Conservation (phyloP, 2,888 invertebrate genomes). For the Dinocampus coccinellae region DNA sequence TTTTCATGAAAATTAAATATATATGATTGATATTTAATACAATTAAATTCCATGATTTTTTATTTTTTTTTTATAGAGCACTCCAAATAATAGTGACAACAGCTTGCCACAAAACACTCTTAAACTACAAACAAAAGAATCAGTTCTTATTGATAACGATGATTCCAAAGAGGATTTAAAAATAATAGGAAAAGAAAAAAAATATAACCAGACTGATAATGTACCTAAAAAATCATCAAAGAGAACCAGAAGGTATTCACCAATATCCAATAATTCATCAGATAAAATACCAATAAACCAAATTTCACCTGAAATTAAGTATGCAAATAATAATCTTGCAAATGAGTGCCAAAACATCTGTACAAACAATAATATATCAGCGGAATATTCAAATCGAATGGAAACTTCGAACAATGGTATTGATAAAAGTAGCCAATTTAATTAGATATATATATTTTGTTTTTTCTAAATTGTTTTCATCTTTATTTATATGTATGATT, state of each 20-base stretch:
- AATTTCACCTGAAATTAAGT: conserved; percentile 7
- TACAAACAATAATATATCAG: conserved; percentile 23
- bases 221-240: conserved; percentile 9
- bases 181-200: conserved; percentile 1
- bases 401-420: not conserved
- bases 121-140: conserved; percentile 14
- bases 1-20: not conserved
- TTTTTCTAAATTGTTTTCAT: not conserved
- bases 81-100: conserved; percentile 24
- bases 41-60: not conserved
- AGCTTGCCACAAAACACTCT: conserved; percentile 6
- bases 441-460: no score
- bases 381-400: not conserved
- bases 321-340: conserved; percentile 20
- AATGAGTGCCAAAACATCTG: conserved; percentile 26
- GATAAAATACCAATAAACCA: not conserved
- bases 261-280: conserved; percentile 7
- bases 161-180: not conserved
- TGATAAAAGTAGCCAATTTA: no score
- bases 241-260: conserved; percentile 20
- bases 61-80: not conserved
- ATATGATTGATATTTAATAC: not conserved
- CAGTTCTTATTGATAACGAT: conserved; percentile 29
- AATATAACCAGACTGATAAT: conserved; percentile 31
- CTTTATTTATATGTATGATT: not conserved